Conservation (phyloP, 2,113 vertebrate species). For the Xenus cinereus region DNA sequence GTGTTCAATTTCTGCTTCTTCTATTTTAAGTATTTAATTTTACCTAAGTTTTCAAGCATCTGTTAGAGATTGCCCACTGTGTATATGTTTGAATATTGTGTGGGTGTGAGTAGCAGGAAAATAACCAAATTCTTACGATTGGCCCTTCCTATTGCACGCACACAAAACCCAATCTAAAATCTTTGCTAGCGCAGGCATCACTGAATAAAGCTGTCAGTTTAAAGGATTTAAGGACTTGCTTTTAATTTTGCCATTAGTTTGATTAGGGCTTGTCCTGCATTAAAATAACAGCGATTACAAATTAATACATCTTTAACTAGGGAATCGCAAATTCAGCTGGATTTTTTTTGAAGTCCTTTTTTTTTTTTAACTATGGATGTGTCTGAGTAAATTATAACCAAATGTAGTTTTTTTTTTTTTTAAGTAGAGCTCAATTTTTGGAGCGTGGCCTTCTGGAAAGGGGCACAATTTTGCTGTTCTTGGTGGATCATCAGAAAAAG, state of each 20-base stretch:
- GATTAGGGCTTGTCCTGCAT: conserved; percentile 21
- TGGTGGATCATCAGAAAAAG: neutral
- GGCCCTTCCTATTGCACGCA: neutral
- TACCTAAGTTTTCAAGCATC: conserved; percentile 31
- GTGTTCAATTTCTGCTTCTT: neutral
- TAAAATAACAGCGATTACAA: neutral
- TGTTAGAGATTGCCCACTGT: conserved; percentile 17
- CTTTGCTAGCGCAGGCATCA: neutral
- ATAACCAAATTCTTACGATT: neutral
- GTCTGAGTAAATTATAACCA: neutral
- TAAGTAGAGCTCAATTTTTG: neutral
- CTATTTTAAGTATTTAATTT: conserved; percentile 14
- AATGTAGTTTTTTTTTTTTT: neutral
- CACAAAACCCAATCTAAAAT: neutral
- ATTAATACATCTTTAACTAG: neutral
- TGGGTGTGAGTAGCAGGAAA: neutral
- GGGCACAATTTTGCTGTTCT: neutral
- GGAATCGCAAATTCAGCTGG: neutral
- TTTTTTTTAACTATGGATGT: neutral
- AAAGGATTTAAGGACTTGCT: neutral
- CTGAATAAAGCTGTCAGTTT: neutral
- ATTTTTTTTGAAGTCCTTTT: neutral
- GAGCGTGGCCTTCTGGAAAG: neutral
- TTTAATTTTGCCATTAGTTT: conserved; percentile 32
- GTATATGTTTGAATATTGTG: neutral